phyloP scores from a whole-genome alignment of 1,140 invertebrate species.

The Caenorhabditis inopinata region DNA sequence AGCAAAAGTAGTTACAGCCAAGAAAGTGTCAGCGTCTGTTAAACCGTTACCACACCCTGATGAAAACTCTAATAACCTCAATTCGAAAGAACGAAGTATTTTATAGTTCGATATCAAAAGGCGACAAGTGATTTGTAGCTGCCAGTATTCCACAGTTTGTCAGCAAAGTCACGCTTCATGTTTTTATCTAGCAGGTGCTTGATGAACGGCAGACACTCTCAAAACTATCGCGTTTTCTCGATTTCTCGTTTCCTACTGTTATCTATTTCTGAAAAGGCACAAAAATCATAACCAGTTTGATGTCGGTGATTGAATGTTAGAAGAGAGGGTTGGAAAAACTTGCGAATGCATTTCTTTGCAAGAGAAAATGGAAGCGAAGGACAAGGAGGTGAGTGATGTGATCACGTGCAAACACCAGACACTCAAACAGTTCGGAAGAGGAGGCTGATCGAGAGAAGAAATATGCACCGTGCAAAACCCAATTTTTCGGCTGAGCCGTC shows the following conservation, averaged over 20 bases:
- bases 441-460: not conserved
- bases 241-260: not conserved
- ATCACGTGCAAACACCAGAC: conserved; percentile 28
- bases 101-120: not conserved
- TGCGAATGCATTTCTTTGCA: conserved; percentile 19
- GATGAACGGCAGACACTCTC: no score
- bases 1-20: no score
- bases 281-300: not conserved
- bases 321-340: not conserved
- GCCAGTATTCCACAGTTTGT: not conserved
- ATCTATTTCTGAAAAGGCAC: not conserved
- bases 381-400: conserved; percentile 13
- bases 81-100: no score
- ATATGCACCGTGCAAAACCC: conserved; percentile 4
- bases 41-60: no score
- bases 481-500: not conserved
- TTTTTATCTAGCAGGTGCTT: no score
- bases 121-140: not conserved
- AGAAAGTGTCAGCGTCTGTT: no score
- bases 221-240: no score
- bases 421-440: conserved; percentile 20
- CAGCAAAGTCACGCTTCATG: not conserved
- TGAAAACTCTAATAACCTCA: no score
- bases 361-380: not conserved
- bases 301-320: not conserved